Conservation (phyloP, 1,140 invertebrate genomes). For the Mycetomoellerius zeteki region DNA sequence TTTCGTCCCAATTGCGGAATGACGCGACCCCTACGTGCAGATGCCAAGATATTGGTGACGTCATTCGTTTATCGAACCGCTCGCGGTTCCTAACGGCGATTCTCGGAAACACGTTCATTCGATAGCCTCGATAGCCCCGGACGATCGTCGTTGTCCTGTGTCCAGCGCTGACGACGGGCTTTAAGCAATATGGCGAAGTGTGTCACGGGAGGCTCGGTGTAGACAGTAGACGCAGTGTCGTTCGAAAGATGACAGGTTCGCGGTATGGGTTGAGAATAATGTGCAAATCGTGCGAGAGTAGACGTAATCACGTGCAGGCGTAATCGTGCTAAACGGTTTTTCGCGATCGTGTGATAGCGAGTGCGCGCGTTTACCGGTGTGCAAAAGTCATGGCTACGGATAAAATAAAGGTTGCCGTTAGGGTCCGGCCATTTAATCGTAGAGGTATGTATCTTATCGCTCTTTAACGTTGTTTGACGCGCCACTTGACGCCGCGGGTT, state of each 20-base stretch:
- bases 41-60: not conserved
- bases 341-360: conserved; percentile 70
- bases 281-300: conserved; percentile 70
- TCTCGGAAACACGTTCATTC: conserved; percentile 65
- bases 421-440: conserved; percentile 98
- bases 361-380: conserved; percentile 79
- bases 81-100: conserved; percentile 70
- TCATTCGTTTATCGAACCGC: not conserved
- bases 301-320: conserved; percentile 70
- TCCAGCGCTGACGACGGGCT: conserved; percentile 56
- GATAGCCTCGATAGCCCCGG: conserved; percentile 62
- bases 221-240: conserved; percentile 77
- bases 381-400: conserved; percentile 91
- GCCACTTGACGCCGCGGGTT: too few relatives aligned
- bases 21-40: too few relatives aligned
- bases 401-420: conserved; percentile 98
- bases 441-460: conserved; percentile 91
- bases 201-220: conserved; percentile 83
- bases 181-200: conserved; percentile 85
- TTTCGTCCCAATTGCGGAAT: too few relatives aligned
- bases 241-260: conserved; percentile 78
- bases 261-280: conserved; percentile 80
- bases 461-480: not conserved
- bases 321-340: conserved; percentile 61
- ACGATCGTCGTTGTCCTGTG: conserved; percentile 66